phyloP scores from a whole-genome alignment of 1,140 invertebrate species.

The Bombus soroeensis region DNA sequence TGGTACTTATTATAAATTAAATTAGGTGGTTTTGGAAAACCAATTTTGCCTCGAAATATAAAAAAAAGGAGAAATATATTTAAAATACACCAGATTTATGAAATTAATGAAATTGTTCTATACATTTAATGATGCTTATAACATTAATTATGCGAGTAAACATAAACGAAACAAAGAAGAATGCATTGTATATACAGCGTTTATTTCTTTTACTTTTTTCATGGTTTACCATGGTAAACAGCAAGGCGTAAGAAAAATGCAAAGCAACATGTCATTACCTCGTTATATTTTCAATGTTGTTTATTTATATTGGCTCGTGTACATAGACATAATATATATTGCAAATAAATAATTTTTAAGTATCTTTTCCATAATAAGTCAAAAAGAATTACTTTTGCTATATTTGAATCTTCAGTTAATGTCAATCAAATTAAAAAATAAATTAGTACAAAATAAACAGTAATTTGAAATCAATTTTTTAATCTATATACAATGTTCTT shows the following conservation, averaged over 20 bases:
- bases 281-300: constrained; percentile 14
- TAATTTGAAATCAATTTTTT: not conserved
- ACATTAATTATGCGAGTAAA: not conserved
- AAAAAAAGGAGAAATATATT: not conserved
- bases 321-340: not conserved
- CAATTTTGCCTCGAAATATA: not conserved
- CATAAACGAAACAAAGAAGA: not conserved
- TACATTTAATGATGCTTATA: not conserved
- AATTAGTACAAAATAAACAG: not conserved
- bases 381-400: not conserved
- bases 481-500: no score
- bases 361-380: not conserved
- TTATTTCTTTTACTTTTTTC: not conserved
- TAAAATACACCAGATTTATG: not conserved
- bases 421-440: no score
- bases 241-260: not conserved
- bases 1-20: constrained; percentile 37
- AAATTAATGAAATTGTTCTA: not conserved
- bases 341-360: not conserved
- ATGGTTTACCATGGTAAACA: not conserved
- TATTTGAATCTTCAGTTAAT: not conserved
- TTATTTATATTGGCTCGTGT: constrained; percentile 16
- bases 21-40: constrained; percentile 5
- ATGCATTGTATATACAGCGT: not conserved
- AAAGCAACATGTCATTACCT: constrained; percentile 19